phyloP scores from a whole-genome alignment of 1,140 invertebrate species.

The Papilio xuthus region DNA sequence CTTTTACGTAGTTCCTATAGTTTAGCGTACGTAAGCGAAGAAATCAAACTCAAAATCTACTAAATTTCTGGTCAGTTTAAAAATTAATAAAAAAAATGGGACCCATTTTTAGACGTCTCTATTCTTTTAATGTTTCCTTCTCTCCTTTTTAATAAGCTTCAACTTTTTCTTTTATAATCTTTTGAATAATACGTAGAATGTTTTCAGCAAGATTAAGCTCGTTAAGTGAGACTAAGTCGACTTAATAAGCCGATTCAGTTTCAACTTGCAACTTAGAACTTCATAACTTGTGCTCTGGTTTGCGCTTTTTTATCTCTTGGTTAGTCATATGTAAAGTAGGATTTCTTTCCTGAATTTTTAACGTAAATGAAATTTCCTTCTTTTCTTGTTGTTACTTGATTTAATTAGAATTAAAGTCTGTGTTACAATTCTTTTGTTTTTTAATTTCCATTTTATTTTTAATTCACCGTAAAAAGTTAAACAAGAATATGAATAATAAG shows the following conservation, averaged over 20 bases:
- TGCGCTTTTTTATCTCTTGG: not conserved
- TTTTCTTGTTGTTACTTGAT: not conserved
- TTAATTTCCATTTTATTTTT: not conserved
- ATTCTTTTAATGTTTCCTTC: not conserved
- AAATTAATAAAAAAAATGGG: too few species aligned
- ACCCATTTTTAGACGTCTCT: too few species aligned
- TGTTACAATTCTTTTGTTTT: not conserved
- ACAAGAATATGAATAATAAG: not conserved
- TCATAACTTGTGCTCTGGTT: not conserved
- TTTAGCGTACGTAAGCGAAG: too few species aligned
- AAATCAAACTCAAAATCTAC: too few species aligned
- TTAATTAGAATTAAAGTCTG: not conserved
- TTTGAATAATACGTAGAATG: not conserved
- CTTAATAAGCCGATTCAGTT: conserved; percentile 13
- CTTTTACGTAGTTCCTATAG: too few species aligned
- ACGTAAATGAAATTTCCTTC: not conserved
- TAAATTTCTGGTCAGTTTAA: too few species aligned
- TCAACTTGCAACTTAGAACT: conserved; percentile 1
- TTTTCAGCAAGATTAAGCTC: conserved; percentile 15
- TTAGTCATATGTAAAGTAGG: not conserved
- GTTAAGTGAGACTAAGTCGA: conserved; percentile 18
- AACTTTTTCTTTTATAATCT: not conserved
- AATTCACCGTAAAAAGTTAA: too few species aligned
- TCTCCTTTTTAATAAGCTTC: not conserved
- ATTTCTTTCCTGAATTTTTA: not conserved